These are phyloP conservation scores for Bombus breviceps DNA, from an alignment of 1,140 invertebrate species.

Conservation along the genomic window DNA sequence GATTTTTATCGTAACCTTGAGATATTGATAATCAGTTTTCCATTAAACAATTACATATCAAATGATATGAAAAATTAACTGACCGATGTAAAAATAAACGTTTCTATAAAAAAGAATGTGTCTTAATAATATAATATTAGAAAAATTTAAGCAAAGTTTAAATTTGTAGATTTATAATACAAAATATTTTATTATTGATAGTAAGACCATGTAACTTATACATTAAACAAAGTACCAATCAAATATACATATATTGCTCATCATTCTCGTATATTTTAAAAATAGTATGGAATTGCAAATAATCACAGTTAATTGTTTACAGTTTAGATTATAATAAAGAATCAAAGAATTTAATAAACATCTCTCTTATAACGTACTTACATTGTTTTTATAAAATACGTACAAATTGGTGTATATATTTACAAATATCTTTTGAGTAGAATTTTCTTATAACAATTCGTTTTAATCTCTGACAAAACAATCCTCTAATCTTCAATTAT, in stretches of 20 bases:
- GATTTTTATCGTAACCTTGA: constrained; percentile 60
- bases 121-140: not conserved
- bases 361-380: not conserved
- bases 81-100: not conserved
- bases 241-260: not conserved
- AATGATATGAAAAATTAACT: not conserved
- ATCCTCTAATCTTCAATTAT: not conserved
- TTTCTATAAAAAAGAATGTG: not conserved
- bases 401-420: not conserved
- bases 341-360: constrained; percentile 13
- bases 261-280: not conserved
- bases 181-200: constrained; percentile 36
- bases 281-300: constrained; percentile 44
- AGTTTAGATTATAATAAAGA: constrained; percentile 5
- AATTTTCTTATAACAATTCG: not conserved
- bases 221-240: constrained; percentile 19
- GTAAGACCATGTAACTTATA: constrained; percentile 17
- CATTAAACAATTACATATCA: not conserved
- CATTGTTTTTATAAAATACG: constrained; percentile 27
- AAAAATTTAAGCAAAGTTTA: not conserved
- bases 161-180: not conserved
- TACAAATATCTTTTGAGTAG: not conserved
- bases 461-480: not conserved
- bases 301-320: constrained; percentile 18
- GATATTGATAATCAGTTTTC: not conserved